phyloP scores from a whole-genome alignment of 2,797 vertebrate species.

The Rhinella marina region DNA sequence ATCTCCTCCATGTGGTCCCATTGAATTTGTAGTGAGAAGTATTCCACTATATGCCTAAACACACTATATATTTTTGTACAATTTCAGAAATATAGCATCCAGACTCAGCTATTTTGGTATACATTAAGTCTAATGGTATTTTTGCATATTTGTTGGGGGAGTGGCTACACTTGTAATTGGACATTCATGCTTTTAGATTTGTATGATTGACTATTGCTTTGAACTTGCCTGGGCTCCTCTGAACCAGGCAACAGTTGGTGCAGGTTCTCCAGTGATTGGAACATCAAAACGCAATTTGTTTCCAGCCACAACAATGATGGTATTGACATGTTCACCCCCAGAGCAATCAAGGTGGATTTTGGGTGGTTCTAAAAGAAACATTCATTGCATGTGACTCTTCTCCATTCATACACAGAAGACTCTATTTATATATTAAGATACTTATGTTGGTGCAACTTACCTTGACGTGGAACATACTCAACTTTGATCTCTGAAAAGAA shows the following conservation, averaged over 20 bases:
- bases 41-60: no score
- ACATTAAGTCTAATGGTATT: no score
- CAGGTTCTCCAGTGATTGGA: constrained; percentile 87
- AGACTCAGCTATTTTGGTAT: no score
- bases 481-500: constrained; percentile 85
- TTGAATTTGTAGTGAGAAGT: no score
- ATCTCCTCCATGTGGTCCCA: no score
- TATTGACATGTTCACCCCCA: constrained; percentile 78
- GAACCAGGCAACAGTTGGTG: constrained; percentile 82
- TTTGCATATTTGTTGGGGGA: no score
- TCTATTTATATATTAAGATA: neutral
- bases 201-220: neutral
- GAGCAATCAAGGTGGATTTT: constrained; percentile 90
- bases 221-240: constrained; percentile 74
- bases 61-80: no score
- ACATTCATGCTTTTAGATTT: neutral
- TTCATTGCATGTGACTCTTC: neutral
- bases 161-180: neutral
- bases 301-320: constrained; percentile 86
- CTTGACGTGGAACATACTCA: constrained; percentile 83
- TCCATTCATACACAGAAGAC: neutral
- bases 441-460: constrained; percentile 54
- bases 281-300: constrained; percentile 90
- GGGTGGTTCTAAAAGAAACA: constrained; percentile 80
- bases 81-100: no score